Percentiles rank a stretch among this genome's conserved stretches.
Conservation (phyloP, 2,888 invertebrate species). For the Cephus runcator region DNA sequence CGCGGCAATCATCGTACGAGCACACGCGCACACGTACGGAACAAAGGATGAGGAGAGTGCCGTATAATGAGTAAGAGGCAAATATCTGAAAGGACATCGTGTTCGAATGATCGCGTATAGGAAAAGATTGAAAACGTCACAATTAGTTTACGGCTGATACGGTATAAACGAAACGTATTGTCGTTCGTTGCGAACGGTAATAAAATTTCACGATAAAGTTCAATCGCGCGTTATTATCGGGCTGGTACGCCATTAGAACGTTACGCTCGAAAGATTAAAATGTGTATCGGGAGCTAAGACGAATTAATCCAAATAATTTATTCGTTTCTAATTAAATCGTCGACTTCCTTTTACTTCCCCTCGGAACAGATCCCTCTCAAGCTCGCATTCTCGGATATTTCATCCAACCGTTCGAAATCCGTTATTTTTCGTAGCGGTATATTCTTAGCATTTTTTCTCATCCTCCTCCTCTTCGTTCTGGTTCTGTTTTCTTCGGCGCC, state of each 20-base stretch:
- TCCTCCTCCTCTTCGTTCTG: not conserved
- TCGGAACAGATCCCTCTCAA: not conserved
- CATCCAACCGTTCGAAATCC: not conserved
- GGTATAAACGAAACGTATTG: not conserved
- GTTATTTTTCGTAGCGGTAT: not conserved
- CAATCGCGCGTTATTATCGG: not conserved
- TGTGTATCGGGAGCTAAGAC: not conserved
- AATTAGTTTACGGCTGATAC: not conserved
- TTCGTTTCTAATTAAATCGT: too few species aligned
- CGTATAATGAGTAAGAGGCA: not conserved
- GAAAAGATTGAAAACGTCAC: not conserved
- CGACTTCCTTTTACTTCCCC: not conserved
- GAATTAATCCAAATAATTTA: not conserved
- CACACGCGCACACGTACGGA: not conserved
- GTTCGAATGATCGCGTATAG: not conserved
- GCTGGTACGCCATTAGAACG: not conserved
- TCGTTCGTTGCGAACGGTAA: not conserved
- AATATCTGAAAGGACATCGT: not conserved
- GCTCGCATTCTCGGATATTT: not conserved
- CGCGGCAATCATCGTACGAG: not conserved
- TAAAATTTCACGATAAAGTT: not conserved
- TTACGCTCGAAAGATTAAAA: not conserved
- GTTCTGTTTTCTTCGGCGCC: not conserved
- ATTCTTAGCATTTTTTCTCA: not conserved
- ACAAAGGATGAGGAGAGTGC: not conserved